Base-by-base conservation (phyloP, 2,113 vertebrate genomes). In the Chionomys nivalis region DNA sequence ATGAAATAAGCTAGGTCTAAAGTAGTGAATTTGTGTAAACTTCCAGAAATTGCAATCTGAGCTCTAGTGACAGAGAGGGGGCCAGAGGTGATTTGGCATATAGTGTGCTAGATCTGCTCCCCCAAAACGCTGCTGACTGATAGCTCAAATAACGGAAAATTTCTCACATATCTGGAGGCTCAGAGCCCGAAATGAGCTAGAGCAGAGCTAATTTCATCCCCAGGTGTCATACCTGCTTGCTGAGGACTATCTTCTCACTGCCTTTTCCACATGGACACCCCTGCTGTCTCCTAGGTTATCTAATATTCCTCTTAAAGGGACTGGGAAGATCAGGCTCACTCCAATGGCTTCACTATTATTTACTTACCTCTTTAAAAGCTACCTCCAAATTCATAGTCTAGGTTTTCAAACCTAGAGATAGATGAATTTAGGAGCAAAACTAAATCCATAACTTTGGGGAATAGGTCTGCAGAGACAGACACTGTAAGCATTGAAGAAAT, bases 241-340 rank as follows among this genome's bases (percentile, higher is more conserved):
- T 44, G 19, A 55, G 61, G 52, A 2, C 28, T 61, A 4, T 26
- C 26, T 73, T 82, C 23, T 91, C 4, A 58, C 61, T 77, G 44
- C 58, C 8, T 58, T 66, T 14, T 5, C 61, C 14, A 31, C 0
- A 0, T 0, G 36, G 16, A 33, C 63, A 21, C 7, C 11, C 4
- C 11, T 47, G 36, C 16, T 87, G 28, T 91, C 76, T 87, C 39
- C n/a, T 39, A 19, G 3, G 21, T 8, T 17, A 4, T 44, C 31
- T 49, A 44, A 21, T 63, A 85, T 96, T 89, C 26, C 65, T 78
- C 23, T 77, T 61, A 42, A 39, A 70, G 58, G 24, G 9, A 81
- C 2, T 10, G 9, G n/a, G 52, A n/a, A 3, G 42, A 63, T 65
- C 10, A 42, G 23, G 7, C 16, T 36, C 7, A 70, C 17, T 2